Evolutionary conservation across 2,797 vertebrate genomes (phyloP).

Genomic region (Danio kyathit): DNA sequence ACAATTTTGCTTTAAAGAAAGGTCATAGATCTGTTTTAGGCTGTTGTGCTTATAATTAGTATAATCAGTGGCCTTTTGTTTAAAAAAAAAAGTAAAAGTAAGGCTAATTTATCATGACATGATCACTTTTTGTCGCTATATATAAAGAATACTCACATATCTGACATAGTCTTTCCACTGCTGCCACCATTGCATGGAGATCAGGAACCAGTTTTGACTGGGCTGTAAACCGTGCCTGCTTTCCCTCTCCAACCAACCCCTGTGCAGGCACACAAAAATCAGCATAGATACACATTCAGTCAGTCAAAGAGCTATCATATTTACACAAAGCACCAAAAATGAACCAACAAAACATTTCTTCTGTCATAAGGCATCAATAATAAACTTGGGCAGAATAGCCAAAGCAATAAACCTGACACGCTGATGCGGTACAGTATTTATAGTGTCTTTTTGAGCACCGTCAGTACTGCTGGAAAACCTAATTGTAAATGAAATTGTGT

Average conservation of each 20-base stretch:
- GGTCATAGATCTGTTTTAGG: neutral
- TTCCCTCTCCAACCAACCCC: conserved; percentile 97
- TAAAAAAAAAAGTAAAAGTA: neutral
- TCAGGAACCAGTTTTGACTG: conserved; percentile 97
- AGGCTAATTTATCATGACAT: neutral
- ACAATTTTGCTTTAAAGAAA: neutral
- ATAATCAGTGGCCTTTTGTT: neutral
- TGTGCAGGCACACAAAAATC: conserved; percentile 63
- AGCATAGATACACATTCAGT: conserved; percentile 9
- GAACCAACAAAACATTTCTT: neutral
- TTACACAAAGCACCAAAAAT: neutral
- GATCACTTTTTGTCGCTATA: neutral
- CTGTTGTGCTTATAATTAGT: no score
- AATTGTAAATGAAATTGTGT: conserved; percentile 26
- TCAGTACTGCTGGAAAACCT: neutral
- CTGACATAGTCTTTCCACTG: conserved; percentile 98
- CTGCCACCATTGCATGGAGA: conserved; percentile 98
- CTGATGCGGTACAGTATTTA: conserved; percentile 9
- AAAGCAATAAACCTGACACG: conserved; percentile 20
- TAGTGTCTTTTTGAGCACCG: neutral
- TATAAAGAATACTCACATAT: conserved; percentile 88
- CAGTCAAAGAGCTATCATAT: conserved; percentile 9
- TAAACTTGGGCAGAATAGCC: neutral
- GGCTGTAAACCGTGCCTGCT: conserved; percentile 94
- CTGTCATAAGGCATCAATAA: neutral